Evolutionary conservation across 2,113 vertebrate genomes (phyloP), one percentile per base, ranked within the genome.

Genomic region (Oryzias curvinotus): DNA sequence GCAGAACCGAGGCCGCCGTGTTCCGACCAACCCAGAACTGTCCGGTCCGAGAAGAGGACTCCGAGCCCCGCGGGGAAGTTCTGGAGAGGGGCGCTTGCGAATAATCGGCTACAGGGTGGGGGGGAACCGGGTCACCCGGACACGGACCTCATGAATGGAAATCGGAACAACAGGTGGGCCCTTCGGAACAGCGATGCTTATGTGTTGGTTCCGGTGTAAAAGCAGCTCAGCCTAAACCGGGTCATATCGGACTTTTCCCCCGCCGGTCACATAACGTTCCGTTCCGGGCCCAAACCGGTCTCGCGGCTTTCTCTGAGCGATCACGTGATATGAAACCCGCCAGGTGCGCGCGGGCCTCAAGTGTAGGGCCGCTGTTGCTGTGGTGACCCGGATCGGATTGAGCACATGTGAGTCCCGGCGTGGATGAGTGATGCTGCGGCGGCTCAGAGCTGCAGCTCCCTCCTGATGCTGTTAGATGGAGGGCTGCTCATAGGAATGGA

Each of bases 91-190:
- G 36, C 36, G 12, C 36, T 36, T 36, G 30, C 30, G 36, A 10
- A 36, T 36, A 36, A 36, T 36, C 36, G 36, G 36, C 36, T 10
- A 12, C 36, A 12, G 36, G 36, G 36, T 36, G 10, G 36, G 36
- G 36, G 54, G 65, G 73, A 62, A 84, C 91, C 88, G 91, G 89
- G 80, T 89, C 84, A 67, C 75, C 90, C 89, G 90, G 91, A 85
- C 91, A 85, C 91, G 89, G 90, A 95, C 94, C 94, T 93, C 95
- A 96, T 97, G 96, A 96, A 97, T 97, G 96, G 96, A 97, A 95
- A 95, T 96, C 95, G 91, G 95, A 92, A 95, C 94, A 93, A 93
- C 95, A 97, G 95, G 96, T 86, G 81, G 70, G 82, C 49, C 5
- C 25, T 30, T 16, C 30, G 0, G 36, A 42, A 56, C 44, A 42